Conservation (phyloP, 2,113 vertebrate species). For the Blennius ocellaris region DNA sequence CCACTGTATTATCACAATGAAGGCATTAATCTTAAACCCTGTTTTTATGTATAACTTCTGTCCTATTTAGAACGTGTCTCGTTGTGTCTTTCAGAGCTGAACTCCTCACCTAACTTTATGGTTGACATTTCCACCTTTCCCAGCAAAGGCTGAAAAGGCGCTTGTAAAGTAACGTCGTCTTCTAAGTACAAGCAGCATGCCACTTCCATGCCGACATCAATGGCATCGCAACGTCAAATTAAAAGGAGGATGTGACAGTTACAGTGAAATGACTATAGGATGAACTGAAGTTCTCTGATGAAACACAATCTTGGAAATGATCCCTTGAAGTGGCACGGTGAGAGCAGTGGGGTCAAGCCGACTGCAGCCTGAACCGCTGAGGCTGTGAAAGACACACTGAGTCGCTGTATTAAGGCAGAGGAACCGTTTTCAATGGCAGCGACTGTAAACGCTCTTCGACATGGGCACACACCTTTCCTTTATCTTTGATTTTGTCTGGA, state of each 20-base stretch:
- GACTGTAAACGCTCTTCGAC: slow-evolving; percentile 1
- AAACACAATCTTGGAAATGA: not conserved
- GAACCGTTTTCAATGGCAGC: not conserved
- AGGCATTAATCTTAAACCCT: not conserved
- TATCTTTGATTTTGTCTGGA: too few relatives aligned
- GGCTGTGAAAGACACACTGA: slow-evolving; percentile 34
- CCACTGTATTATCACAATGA: too few relatives aligned
- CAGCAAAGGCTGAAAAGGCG: not conserved
- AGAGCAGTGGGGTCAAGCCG: slow-evolving; percentile 37
- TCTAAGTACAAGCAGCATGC: not conserved
- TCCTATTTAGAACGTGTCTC: not conserved
- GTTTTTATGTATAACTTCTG: not conserved
- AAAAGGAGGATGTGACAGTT: not conserved
- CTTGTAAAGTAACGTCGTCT: not conserved
- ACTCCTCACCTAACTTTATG: not conserved
- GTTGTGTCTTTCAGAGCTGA: not conserved
- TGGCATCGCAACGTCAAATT: not conserved
- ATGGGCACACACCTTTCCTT: too few relatives aligned
- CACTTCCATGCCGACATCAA: not conserved
- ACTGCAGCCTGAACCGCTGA: slow-evolving; percentile 32
- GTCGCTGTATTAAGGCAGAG: slow-evolving; percentile 30
- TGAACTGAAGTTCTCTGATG: not conserved
- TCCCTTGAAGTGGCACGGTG: not conserved
- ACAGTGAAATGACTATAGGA: not conserved
- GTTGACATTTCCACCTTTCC: not conserved